Evolutionary conservation across 2,888 invertebrate genomes (phyloP).

Genomic region (Cheilosia pagana): DNA sequence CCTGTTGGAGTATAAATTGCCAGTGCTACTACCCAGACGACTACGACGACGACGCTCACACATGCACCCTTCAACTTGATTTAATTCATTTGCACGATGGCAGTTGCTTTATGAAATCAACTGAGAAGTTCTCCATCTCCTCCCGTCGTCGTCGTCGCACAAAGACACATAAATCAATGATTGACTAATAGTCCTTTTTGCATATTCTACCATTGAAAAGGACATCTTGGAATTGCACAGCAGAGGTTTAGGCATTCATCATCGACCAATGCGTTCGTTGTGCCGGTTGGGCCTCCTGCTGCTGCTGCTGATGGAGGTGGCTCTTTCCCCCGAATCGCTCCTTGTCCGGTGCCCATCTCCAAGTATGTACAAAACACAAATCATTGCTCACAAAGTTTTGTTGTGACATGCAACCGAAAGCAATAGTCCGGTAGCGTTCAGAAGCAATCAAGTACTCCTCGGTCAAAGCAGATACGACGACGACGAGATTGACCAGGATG

Average conservation of each 20-base stretch:
- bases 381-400: slow-evolving; percentile 67
- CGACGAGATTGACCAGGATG: slow-evolving; percentile 64
- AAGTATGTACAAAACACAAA: slow-evolving; percentile 69
- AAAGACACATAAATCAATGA: slow-evolving; percentile 73
- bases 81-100: slow-evolving; percentile 70
- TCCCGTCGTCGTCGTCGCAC: slow-evolving; percentile 21
- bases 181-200: slow-evolving; percentile 75
- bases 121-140: slow-evolving; percentile 60
- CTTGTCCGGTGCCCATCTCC: slow-evolving; percentile 42
- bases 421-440: not conserved
- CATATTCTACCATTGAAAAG: slow-evolving; percentile 68
- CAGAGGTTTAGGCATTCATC: slow-evolving; percentile 69
- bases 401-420: slow-evolving; percentile 36
- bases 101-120: slow-evolving; percentile 74
- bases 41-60: slow-evolving; percentile 47
- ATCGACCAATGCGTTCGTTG: slow-evolving; percentile 66
- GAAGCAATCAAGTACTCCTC: slow-evolving; percentile 39
- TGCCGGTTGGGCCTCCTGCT: slow-evolving; percentile 9
- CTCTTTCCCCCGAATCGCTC: not conserved
- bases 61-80: slow-evolving; percentile 70
- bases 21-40: slow-evolving; percentile 33
- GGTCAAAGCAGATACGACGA: slow-evolving; percentile 15
- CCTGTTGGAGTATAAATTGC: slow-evolving; percentile 68
- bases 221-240: slow-evolving; percentile 66
- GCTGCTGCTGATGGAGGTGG: not conserved